phyloP scores from a whole-genome alignment of 2,888 invertebrate genomes.

The Lottia gigantea region DNA sequence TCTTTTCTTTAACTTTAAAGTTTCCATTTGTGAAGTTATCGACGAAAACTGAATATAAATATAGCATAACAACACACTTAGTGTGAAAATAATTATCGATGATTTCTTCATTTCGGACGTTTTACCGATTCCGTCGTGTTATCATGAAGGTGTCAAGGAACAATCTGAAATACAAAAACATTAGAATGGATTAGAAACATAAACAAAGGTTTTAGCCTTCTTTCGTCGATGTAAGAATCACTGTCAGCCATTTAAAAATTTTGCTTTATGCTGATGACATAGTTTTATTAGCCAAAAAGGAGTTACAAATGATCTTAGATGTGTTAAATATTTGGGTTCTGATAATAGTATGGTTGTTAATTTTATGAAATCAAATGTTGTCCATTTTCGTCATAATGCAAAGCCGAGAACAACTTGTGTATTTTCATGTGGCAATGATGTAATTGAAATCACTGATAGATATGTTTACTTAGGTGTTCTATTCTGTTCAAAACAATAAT shows the following conservation, averaged over 20 bases:
- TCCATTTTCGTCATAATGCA: conserved; percentile 29
- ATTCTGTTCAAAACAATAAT: too few relatives aligned
- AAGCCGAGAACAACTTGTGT: conserved; percentile 2
- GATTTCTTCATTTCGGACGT: neutral
- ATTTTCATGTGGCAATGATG: conserved; percentile 26
- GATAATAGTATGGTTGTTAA: conserved; percentile 29
- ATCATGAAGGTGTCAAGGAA: too few relatives aligned
- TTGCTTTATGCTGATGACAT: conserved; percentile 33
- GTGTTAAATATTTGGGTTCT: conserved; percentile 25
- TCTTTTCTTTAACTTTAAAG: neutral
- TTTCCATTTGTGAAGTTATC: neutral
- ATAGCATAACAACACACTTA: neutral
- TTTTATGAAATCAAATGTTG: conserved; percentile 29
- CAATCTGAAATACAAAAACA: too few relatives aligned
- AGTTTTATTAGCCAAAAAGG: conserved; percentile 26
- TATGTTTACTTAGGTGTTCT: conserved; percentile 25
- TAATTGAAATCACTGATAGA: conserved; percentile 16
- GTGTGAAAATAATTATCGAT: neutral
- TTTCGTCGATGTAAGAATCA: too few relatives aligned
- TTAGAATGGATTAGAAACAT: too few relatives aligned
- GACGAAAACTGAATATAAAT: neutral
- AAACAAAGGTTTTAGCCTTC: too few relatives aligned
- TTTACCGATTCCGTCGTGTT: too few relatives aligned
- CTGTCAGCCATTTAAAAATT: too few relatives aligned
- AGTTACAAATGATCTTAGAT: conserved; percentile 27